Conservation (phyloP, 2,888 invertebrate genomes). For the Heliconius sara region DNA sequence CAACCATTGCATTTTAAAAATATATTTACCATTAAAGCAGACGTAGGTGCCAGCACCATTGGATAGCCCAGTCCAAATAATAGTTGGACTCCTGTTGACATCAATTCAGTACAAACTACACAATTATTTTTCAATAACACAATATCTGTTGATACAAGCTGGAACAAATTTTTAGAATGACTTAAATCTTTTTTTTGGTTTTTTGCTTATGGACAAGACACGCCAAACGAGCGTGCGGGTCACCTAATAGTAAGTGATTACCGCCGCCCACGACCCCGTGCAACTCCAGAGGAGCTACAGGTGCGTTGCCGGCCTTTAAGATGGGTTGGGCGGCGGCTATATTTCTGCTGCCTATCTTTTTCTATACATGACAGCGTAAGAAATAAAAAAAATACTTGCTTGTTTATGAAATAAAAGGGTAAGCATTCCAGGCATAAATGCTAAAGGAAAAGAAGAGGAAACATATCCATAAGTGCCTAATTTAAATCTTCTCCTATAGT, state of each 20-base stretch:
- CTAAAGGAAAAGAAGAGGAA: slow-evolving; percentile 85
- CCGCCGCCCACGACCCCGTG: too few relatives aligned
- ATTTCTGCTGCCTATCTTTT: neutral
- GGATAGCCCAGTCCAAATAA: slow-evolving; percentile 84
- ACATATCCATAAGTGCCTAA: slow-evolving; percentile 84
- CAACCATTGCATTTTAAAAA: neutral
- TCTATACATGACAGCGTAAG: neutral
- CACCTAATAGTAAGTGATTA: too few relatives aligned
- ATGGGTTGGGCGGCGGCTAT: too few relatives aligned
- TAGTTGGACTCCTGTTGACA: slow-evolving; percentile 83
- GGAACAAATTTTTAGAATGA: slow-evolving; percentile 51
- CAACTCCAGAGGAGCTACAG: too few relatives aligned
- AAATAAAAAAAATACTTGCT: slow-evolving; percentile 70
- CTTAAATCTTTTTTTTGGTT: too few relatives aligned
- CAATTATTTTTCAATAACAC: slow-evolving; percentile 84
- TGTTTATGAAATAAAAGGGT: slow-evolving; percentile 83
- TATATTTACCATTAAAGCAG: slow-evolving; percentile 83
- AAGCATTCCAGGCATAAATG: slow-evolving; percentile 83
- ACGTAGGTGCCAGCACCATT: slow-evolving; percentile 83
- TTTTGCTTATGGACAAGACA: too few relatives aligned
- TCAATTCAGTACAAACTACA: slow-evolving; percentile 86
- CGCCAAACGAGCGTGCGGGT: too few relatives aligned
- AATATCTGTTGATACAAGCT: slow-evolving; percentile 84
- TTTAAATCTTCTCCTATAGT: slow-evolving; percentile 85
- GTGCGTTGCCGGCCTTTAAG: too few relatives aligned